Percentiles rank a stretch among this genome's conserved stretches.
Conservation (phyloP, 1,140 invertebrate genomes). For the Calosoma granatense region DNA sequence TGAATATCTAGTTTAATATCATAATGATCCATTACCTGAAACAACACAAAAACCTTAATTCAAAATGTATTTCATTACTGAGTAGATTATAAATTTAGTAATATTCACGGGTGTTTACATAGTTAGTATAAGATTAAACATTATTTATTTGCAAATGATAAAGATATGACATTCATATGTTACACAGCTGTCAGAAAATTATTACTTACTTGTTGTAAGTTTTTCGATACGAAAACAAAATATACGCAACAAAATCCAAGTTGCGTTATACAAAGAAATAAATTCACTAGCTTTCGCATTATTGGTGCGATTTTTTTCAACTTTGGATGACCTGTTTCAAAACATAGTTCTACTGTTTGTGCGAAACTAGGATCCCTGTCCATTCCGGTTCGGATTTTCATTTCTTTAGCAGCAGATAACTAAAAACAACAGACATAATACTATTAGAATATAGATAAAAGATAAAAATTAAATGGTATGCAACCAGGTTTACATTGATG, state of each 20-base stretch:
- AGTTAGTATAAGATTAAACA: not conserved
- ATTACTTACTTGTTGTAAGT: constrained; percentile 62
- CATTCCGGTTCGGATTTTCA: constrained; percentile 42
- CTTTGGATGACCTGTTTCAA: constrained; percentile 55
- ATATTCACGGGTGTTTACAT: not conserved
- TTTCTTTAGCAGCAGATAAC: constrained; percentile 56
- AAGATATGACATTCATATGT: constrained; percentile 17
- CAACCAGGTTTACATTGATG: too few species aligned
- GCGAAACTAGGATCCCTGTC: constrained; percentile 56
- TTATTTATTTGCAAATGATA: too few species aligned
- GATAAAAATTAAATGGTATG: too few species aligned
- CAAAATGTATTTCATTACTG: not conserved
- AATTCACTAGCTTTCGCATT: constrained; percentile 57
- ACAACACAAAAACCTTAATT: constrained; percentile 18
- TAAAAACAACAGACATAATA: constrained; percentile 36
- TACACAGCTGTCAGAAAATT: not conserved
- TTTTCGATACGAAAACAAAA: constrained; percentile 82
- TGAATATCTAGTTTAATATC: constrained; percentile 47
- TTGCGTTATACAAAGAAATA: constrained; percentile 81
- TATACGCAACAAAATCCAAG: constrained; percentile 93
- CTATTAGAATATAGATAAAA: too few species aligned
- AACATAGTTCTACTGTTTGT: constrained; percentile 64
- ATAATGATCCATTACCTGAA: constrained; percentile 54
- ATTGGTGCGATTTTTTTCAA: constrained; percentile 45
- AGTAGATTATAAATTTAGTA: constrained; percentile 8